These are phyloP conservation scores for Solenodon paradoxus DNA, from an alignment of 2,113 vertebrate species.

Conservation along the genomic window DNA sequence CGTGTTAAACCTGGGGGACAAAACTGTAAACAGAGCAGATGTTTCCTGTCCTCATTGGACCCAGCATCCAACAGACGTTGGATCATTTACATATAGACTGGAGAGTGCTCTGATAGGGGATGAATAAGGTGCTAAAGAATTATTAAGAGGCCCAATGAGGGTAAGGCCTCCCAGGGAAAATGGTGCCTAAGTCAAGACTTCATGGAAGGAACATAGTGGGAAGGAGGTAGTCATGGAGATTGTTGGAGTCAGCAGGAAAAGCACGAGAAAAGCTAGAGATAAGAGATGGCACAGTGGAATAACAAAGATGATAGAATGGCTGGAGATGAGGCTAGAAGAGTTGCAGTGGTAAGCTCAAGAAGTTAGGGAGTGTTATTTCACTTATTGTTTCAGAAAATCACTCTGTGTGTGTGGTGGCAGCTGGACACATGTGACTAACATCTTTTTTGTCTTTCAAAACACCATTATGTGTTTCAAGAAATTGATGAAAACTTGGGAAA, in stretches of 20 bases:
- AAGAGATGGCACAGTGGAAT: background rate
- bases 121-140: background rate
- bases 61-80: background rate
- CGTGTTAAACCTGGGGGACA: conserved; percentile 21
- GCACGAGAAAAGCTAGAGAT: background rate
- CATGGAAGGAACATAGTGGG: no score
- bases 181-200: background rate
- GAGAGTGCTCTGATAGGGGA: background rate
- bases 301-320: background rate
- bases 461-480: background rate
- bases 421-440: background rate
- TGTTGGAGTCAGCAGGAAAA: background rate
- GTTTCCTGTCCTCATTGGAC: background rate
- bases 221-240: background rate
- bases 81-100: background rate
- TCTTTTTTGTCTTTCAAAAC: background rate
- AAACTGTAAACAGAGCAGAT: conserved; percentile 52
- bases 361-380: background rate
- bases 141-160: background rate
- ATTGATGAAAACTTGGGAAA: background rate
- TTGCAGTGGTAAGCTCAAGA: background rate
- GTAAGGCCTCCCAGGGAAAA: background rate
- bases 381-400: background rate
- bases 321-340: background rate
- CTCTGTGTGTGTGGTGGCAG: background rate